Evolutionary conservation across 2,113 vertebrate genomes (phyloP), one percentile per base, ranked within the genome.

Genomic region (Salvelinus fontinalis): DNA sequence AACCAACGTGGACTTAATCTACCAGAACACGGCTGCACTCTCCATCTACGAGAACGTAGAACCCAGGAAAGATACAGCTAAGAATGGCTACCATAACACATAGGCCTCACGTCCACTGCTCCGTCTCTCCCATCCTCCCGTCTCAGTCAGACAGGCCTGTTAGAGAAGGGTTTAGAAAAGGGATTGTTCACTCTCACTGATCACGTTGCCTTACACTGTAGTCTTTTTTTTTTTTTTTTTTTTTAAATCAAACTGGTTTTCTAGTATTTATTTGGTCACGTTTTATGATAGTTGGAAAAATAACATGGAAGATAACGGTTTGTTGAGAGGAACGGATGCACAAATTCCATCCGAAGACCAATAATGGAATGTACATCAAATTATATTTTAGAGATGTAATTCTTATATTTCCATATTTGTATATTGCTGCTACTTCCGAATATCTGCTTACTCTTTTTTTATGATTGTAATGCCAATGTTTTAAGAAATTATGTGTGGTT

Each of bases 1-100:
- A 71, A 95, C 89, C 51, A 97, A 95, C 54, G 94, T 94, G 0
- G 96, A 98, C 80, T 93, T 97, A 49, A 98, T 99, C 89, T 98
- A 99, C 88, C 95, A 98, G 91, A 99, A 99, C 27, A 74, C 92
- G 1, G 88, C 81, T 14, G 95, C 96, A n/a, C 87, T 96, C 84
- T 88, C 89, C 74, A 95, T 97, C 93, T 99, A 98, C 62, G 95
- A 96, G 78, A 98, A 98, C 3, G 54, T 95, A 18, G 70, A 85
- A 13, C 91, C 92, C 11, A 81, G 73, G 59, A 87, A 73, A 75
- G 71, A 14, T 24, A 67, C 7, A 48, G 22, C 22, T 20, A 81
- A 82, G 77, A 75, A 74, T 0, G 18, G 78, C 20, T 73, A 76
- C 24, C 18, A 27, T 5, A 71, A 79, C 1, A 3, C 74, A 24